Conservation (phyloP, 2,113 vertebrate genomes). For the Edolisoma coerulescens region DNA sequence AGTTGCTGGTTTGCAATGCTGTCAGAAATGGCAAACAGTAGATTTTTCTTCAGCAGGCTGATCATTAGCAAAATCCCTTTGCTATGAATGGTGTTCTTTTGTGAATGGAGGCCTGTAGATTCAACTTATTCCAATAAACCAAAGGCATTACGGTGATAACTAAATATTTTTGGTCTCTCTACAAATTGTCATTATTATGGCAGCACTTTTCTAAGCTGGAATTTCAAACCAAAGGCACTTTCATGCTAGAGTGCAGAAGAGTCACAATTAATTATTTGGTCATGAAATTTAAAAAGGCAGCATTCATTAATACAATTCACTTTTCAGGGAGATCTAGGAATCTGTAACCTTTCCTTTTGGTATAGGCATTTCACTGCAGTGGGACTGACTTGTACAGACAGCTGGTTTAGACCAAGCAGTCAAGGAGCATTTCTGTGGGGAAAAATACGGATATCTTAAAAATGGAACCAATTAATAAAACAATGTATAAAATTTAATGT, state of each 20-base stretch:
- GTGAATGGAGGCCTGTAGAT: constrained; percentile 74
- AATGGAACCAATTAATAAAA: constrained; percentile 64
- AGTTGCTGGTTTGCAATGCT: constrained; percentile 41
- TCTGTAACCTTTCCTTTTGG: constrained; percentile 74
- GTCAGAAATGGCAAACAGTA: constrained; percentile 43
- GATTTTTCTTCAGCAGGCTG: constrained; percentile 53
- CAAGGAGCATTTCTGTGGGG: constrained; percentile 45
- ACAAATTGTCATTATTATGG: constrained; percentile 82
- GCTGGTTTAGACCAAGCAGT: constrained; percentile 53
- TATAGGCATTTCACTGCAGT: constrained; percentile 62
- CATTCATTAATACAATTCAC: constrained; percentile 75
- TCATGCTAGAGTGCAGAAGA: constrained; percentile 91
- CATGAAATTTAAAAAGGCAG: constrained; percentile 87
- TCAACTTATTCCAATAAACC: constrained; percentile 77
- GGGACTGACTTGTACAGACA: constrained; percentile 42
- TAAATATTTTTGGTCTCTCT: constrained; percentile 91
- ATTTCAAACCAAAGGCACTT: constrained; percentile 98
- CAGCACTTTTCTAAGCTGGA: constrained; percentile 92
- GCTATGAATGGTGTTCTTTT: constrained; percentile 50
- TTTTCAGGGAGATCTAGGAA: constrained; percentile 67
- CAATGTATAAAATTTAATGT: constrained; percentile 30
- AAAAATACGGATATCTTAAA: constrained; percentile 39
- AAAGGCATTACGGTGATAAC: constrained; percentile 98
- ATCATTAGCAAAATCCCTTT: constrained; percentile 47
- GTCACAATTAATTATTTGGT: constrained; percentile 88